Conservation (phyloP, 2,113 vertebrate genomes). For the Abramis brama region DNA sequence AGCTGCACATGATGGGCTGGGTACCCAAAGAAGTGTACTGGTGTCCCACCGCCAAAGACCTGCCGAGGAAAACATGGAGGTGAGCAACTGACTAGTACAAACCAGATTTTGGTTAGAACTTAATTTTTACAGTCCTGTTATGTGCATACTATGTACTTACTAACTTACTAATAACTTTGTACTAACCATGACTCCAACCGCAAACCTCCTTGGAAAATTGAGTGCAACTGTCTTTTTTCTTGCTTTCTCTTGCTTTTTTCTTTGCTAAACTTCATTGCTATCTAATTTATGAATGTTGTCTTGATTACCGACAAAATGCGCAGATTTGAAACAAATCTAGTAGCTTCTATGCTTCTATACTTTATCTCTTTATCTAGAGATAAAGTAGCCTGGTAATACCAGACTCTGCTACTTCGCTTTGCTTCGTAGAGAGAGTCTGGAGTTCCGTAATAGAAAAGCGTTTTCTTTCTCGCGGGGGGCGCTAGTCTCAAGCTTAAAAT, state of each 20-base stretch:
- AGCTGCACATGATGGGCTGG: constrained; percentile 91
- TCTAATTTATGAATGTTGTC: neutral
- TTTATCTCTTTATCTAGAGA: too few relatives aligned
- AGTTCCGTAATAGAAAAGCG: too few relatives aligned
- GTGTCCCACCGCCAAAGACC: constrained; percentile 93
- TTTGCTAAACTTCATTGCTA: neutral
- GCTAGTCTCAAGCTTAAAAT: too few relatives aligned
- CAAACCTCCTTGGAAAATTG: neutral
- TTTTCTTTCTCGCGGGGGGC: too few relatives aligned
- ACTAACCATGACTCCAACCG: too few relatives aligned
- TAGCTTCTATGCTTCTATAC: neutral
- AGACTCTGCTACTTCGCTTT: too few relatives aligned
- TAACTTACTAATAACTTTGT: too few relatives aligned
- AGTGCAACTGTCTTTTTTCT: neutral
- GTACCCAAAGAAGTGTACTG: constrained; percentile 90
- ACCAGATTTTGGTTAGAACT: neutral
- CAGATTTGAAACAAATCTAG: neutral
- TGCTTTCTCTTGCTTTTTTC: neutral
- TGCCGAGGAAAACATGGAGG: constrained; percentile 56
- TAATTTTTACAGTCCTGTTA: neutral
- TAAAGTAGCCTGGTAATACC: too few relatives aligned
- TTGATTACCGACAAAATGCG: neutral
- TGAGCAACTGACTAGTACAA: constrained; percentile 1
- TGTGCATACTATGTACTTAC: neutral
- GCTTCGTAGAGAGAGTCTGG: too few relatives aligned